Evolutionary conservation across 2,113 vertebrate species (phyloP), one percentile per base, ranked within the genome.

Genomic region (Centropus bengalensis): DNA sequence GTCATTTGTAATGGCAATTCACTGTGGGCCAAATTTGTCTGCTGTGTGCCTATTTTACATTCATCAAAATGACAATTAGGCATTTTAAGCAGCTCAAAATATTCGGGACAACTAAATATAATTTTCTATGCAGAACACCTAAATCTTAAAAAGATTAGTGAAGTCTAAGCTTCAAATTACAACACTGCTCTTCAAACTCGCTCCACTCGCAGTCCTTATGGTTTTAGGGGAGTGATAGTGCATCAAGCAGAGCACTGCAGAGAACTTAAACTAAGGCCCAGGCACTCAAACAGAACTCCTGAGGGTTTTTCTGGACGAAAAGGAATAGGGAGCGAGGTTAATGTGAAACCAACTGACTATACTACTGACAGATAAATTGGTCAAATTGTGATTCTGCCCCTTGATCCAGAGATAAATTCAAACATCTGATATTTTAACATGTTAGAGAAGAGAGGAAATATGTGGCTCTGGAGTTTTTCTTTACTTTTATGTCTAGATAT

Each of bases 1-100:
- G 33, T 38, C 33, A 28, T 81, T 95, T 78, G 32, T 93, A 92
- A 95, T 59, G 38, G 40, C 56, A 91, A 45, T 68, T 75, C 86
- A 83, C 83, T 20, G 23, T 60, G 80, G 94, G 47, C 55, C 82
- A 81, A 38, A 52, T 82, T 91, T 75, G 44, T 75, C 86, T 84
- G 64, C 77, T 81, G 27, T 68, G 14, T n/a, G 56, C 56, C 69
- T 79, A 47, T 78, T 93, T 91, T 94, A 51, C 66, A 76, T 84
- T 90, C 73, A 86, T 96, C 91, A 89, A 93, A 88, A 68, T 79
- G 92, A 84, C 95, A 94, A 88, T 77, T 84, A 88, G 49, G 69
- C 47, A 10, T 75, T 91, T 95, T 68, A 90, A 93, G 76, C 66
- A 67, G 88, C 88, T 95, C 83, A 71, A 86, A 89, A 59, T 66